These are phyloP conservation scores for Drosophila robusta DNA, from an alignment of 2,888 invertebrate genomes.

Conservation along the genomic window DNA sequence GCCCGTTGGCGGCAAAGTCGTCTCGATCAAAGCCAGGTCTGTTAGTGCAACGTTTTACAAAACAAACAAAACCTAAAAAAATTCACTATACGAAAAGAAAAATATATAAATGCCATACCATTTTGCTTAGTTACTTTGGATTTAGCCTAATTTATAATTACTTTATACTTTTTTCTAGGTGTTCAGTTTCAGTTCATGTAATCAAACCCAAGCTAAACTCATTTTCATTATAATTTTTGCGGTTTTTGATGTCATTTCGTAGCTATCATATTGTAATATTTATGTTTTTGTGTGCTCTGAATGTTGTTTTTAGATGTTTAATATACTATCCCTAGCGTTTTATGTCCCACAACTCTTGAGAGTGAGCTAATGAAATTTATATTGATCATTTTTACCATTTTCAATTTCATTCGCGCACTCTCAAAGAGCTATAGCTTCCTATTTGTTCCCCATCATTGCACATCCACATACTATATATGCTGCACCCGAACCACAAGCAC, in stretches of 20 bases:
- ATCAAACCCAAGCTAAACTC: background rate
- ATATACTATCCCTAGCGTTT: conserved; percentile 8
- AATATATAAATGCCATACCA: conserved; percentile 39
- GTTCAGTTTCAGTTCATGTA: conserved; percentile 30
- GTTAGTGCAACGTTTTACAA: conserved; percentile 85
- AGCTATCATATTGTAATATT: conserved; percentile 30
- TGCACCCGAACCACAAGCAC: conserved; percentile 32
- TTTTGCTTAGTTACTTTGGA: conserved; percentile 64
- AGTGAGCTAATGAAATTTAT: conserved; percentile 3
- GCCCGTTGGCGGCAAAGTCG: conserved; percentile 98
- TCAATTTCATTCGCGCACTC: conserved; percentile 10
- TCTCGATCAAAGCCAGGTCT: conserved; percentile 99
- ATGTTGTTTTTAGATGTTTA: conserved; percentile 43
- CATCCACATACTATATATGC: conserved; percentile 11
- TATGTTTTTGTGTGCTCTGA: conserved; percentile 43
- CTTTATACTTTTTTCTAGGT: conserved; percentile 32
- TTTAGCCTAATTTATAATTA: conserved; percentile 35
- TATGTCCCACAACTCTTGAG: background rate
- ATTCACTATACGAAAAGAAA: conserved; percentile 24
- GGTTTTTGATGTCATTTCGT: conserved; percentile 48
- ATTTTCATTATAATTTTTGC: conserved; percentile 19
- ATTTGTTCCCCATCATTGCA: conserved; percentile 13
- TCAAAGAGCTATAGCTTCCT: conserved; percentile 5
- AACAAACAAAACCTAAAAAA: conserved; percentile 29
- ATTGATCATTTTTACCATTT: background rate